Percentiles rank a stretch among this genome's conserved stretches.
Conservation (phyloP, 2,113 vertebrate species). For the Drymodes brunneopygia region DNA sequence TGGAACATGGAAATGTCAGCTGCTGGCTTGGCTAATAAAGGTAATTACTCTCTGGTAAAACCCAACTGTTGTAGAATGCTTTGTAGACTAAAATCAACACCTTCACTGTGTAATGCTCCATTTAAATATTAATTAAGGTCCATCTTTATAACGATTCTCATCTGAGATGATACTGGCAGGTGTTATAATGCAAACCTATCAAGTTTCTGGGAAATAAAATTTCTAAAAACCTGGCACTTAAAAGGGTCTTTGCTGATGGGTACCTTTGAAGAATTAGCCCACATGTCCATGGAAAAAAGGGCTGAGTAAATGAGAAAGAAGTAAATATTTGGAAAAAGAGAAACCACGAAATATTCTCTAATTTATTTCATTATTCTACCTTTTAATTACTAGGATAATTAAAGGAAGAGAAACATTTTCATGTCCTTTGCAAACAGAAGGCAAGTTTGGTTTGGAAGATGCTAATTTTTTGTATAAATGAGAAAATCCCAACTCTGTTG, state of each 20-base stretch:
- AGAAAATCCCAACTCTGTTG: not conserved
- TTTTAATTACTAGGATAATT: not conserved
- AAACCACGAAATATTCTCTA: not conserved
- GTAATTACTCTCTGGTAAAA: not conserved
- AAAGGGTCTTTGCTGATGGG: not conserved
- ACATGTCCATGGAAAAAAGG: not conserved
- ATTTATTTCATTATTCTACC: not conserved
- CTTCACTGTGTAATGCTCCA: not conserved
- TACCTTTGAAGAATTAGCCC: not conserved
- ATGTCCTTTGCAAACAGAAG: not conserved
- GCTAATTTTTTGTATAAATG: not conserved
- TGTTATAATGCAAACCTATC: not conserved
- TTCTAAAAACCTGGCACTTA: not conserved
- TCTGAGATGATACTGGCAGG: not conserved
- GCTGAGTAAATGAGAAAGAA: not conserved
- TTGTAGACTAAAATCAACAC: not conserved
- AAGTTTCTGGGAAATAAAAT: not conserved
- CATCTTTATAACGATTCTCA: not conserved
- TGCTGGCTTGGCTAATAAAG: not conserved
- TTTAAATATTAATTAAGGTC: not conserved
- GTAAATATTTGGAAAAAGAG: not conserved
- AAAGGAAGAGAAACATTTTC: not conserved
- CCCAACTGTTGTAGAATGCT: not conserved
- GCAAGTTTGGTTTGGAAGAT: not conserved
- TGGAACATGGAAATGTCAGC: not conserved